Evolutionary conservation across 2,113 vertebrate genomes (phyloP).

Genomic region (Nematolebias whitei): DNA sequence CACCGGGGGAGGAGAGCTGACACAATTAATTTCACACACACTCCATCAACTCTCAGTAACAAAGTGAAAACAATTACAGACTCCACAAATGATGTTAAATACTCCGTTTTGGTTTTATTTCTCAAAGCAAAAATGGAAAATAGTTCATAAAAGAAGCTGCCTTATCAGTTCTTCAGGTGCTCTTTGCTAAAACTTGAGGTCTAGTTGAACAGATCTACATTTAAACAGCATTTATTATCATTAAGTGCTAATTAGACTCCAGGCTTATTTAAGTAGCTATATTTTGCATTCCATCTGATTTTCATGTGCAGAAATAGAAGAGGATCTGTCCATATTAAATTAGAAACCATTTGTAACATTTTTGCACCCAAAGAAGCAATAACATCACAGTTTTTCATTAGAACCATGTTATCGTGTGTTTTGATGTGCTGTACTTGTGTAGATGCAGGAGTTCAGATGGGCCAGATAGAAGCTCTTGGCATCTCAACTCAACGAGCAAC

Average conservation of each 20-base stretch:
- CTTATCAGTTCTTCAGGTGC: too few species aligned
- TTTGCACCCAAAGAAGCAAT: not conserved
- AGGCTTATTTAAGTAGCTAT: not conserved
- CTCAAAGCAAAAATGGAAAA: too few species aligned
- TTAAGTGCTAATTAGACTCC: too few species aligned
- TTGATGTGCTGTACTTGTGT: not conserved
- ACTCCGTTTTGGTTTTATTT: too few species aligned
- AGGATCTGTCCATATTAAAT: not conserved
- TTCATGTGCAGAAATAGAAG: not conserved
- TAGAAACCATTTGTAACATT: not conserved
- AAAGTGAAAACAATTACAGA: not conserved
- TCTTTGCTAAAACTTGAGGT: too few species aligned
- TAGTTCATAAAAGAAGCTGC: too few species aligned
- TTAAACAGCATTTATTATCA: too few species aligned
- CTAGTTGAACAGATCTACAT: too few species aligned
- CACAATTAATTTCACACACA: not conserved
- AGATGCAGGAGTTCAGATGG: slow-evolving; percentile 89
- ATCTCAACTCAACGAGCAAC: slow-evolving; percentile 93
- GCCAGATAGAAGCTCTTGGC: slow-evolving; percentile 88
- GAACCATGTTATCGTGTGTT: not conserved
- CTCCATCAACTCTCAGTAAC: not conserved
- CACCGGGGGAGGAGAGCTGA: not conserved
- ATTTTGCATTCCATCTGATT: too few species aligned
- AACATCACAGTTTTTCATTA: not conserved
- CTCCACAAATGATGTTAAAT: too few species aligned